A percentile compares a stretch with the other conserved stretches of the same genome.
Evolutionary conservation across 2,888 invertebrate genomes (phyloP).

Genomic region (Electrophaes corylata): DNA sequence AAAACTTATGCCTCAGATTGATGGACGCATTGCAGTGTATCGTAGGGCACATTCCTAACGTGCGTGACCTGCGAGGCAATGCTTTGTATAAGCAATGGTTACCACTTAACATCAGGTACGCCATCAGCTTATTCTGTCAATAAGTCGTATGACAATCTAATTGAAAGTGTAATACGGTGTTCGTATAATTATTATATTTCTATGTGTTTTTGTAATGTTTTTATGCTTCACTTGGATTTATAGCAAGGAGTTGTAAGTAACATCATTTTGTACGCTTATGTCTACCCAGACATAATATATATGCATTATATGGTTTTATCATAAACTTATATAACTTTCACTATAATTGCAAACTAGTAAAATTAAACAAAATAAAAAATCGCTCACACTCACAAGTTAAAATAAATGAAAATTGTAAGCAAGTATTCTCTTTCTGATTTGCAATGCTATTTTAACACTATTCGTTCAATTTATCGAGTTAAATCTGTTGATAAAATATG

Average conservation of each 20-base stretch:
- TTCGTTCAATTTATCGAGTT: constrained; percentile 27
- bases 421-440: constrained; percentile 32
- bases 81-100: too few species aligned
- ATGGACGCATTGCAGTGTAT: too few species aligned
- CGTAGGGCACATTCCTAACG: too few species aligned
- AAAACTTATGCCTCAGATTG: too few species aligned
- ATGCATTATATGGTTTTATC: constrained; percentile 11
- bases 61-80: too few species aligned
- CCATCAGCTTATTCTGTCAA: too few species aligned
- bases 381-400: constrained; percentile 13
- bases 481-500: constrained; percentile 6
- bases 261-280: constrained; percentile 17
- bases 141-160: too few species aligned
- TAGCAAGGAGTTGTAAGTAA: constrained; percentile 83
- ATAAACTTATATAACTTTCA: constrained; percentile 14
- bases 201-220: constrained; percentile 53
- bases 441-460: constrained; percentile 35
- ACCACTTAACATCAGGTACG: too few species aligned
- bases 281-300: not conserved
- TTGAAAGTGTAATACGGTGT: not conserved
- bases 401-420: constrained; percentile 18
- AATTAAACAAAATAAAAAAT: constrained; percentile 15
- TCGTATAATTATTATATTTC: not conserved
- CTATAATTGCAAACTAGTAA: constrained; percentile 20
- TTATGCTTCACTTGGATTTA: constrained; percentile 70